Base-by-base conservation (phyloP, 2,888 invertebrate genomes). In the Idaea biselata region DNA sequence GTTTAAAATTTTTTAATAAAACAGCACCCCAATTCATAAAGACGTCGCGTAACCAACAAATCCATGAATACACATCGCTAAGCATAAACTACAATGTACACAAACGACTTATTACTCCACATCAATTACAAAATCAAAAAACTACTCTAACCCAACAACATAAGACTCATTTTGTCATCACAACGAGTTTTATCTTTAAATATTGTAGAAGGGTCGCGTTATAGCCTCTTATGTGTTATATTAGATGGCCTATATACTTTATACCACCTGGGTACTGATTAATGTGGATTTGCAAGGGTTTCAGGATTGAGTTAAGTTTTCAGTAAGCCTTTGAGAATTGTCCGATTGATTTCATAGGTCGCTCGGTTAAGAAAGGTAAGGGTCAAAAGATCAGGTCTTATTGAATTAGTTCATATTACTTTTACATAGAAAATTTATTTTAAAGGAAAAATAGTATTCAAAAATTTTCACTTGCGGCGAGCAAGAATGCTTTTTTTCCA, bases 221-320 rank as follows among this genome's bases (percentile, higher is more conserved):
- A 72, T 73, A 72, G 73, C 70, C 72, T 68, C 6, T 44, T 73
- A 71, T 72, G 77, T 80, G 71, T 77, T 78, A 80, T 77, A 73
- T 79, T 75, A 80, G 80, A 74, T 75, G 72, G 68, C 79, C 78
- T 79, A 68, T 71, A 63, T 68, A 64, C 14, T 44, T 25, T 44
- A 44, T 44, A 44, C 68, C 80, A 81, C 80, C 80, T 81, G 80
- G 73, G 74, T 69, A 58, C 76, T 79, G 79, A 80, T 76, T 76
- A 78, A 79, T 79, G 70, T 63, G 61, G 62, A 63, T 66, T 73
- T 75, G 71, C 73, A 72, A 70, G 71, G 73, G 70, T 71, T 69
- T 71, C 55, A 72, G 72, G 72, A 73, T 69, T 63, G 68, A 69
- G 64, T 66, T 63, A 66, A 66, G 67, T 64, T 31, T 63, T 63